Conservation (phyloP, 2,888 invertebrate species). For the Portevinia maculata region DNA sequence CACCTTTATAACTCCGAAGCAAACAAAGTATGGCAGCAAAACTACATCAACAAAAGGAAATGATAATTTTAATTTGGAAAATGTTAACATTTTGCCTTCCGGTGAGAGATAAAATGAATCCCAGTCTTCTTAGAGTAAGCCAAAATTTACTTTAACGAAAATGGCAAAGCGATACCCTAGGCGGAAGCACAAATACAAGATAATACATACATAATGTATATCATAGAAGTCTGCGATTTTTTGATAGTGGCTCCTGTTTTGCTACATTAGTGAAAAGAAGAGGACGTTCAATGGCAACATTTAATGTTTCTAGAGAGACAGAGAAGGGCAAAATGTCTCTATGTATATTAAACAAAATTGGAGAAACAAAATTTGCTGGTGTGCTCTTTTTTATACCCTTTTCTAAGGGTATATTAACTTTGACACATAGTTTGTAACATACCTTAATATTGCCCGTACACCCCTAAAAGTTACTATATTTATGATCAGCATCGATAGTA, state of each 20-base stretch:
- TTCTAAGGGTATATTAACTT: no score
- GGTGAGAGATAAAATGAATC: not conserved
- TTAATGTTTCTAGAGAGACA: not conserved
- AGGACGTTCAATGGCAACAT: not conserved
- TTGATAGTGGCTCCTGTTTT: constrained; percentile 1
- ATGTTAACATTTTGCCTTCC: constrained; percentile 23
- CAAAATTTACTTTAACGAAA: constrained; percentile 37
- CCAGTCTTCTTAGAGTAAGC: no score
- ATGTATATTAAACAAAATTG: not conserved
- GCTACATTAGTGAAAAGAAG: not conserved
- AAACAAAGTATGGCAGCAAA: not conserved
- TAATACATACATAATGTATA: constrained; percentile 10
- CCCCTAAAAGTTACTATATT: no score
- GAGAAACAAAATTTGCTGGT: not conserved
- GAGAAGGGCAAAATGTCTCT: not conserved
- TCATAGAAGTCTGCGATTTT: constrained; percentile 46
- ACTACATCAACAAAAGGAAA: constrained; percentile 6
- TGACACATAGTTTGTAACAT: no score
- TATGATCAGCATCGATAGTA: no score
- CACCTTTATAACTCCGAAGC: not conserved
- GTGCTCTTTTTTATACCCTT: not conserved
- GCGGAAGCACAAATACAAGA: not conserved
- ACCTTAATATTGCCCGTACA: no score
- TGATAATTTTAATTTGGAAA: constrained; percentile 32
- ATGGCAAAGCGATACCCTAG: constrained; percentile 53